These are phyloP conservation scores for Orientallactaga bullata DNA, from an alignment of 2,113 vertebrate species.

Conservation along the genomic window DNA sequence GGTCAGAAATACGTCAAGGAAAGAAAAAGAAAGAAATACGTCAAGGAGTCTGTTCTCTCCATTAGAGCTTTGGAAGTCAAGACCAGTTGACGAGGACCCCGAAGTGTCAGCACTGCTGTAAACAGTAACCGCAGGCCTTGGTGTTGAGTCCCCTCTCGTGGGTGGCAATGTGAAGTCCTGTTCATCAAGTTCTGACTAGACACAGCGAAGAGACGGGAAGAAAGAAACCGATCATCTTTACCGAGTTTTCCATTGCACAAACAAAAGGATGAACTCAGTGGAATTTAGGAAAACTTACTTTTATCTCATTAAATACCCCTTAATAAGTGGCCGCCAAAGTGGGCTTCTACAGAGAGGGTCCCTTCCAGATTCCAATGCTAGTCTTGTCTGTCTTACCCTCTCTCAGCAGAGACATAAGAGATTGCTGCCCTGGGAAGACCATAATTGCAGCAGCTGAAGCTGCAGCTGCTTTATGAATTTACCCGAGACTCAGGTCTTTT, in stretches of 20 bases:
- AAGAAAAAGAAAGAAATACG: constrained; percentile 33
- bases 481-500: constrained; percentile 52
- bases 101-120: constrained; percentile 63
- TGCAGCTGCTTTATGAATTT: neutral
- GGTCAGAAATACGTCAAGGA: constrained; percentile 78
- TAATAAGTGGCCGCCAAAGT: constrained; percentile 26
- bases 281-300: constrained; percentile 67
- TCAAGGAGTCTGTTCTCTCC: constrained; percentile 80
- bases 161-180: constrained; percentile 78
- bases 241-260: constrained; percentile 62
- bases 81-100: constrained; percentile 69
- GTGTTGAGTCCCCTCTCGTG: constrained; percentile 66
- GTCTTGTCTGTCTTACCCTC: constrained; percentile 40
- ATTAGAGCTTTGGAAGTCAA: constrained; percentile 83
- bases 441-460: neutral
- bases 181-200: constrained; percentile 65
- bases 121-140: constrained; percentile 73
- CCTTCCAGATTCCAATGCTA: neutral
- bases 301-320: constrained; percentile 63
- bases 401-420: neutral
- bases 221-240: constrained; percentile 55
- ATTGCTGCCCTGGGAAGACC: constrained; percentile 27
- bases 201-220: constrained; percentile 61
- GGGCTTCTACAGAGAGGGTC: neutral
- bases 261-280: constrained; percentile 69